Percentiles rank a stretch among this genome's conserved stretches.
Evolutionary conservation across 1,140 invertebrate species (phyloP).

Genomic region (Gonioctena quinquepunctata): DNA sequence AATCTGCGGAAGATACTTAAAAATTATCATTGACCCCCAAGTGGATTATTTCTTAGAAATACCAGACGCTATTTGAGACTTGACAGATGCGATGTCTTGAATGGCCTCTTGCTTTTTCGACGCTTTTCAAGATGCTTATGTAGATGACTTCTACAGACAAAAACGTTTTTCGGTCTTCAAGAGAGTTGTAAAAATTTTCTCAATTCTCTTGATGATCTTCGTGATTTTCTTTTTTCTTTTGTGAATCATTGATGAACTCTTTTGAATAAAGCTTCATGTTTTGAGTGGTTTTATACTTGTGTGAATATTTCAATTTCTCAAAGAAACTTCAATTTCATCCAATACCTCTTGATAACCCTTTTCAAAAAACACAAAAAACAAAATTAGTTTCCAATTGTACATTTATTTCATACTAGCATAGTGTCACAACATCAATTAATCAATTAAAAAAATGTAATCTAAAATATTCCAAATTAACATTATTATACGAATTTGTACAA

Average conservation of each 20-base stretch:
- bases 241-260: constrained; percentile 27
- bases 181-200: constrained; percentile 37
- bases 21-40: not conserved
- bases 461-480: constrained; percentile 23
- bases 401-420: constrained; percentile 10
- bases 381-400: constrained; percentile 42
- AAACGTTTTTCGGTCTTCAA: constrained; percentile 32
- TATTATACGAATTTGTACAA: not conserved
- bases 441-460: not conserved
- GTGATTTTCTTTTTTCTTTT: constrained; percentile 29
- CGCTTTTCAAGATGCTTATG: not conserved
- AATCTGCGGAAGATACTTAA: not conserved
- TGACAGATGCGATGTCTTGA: not conserved
- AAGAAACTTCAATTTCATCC: constrained; percentile 53
- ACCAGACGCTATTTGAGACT: not conserved
- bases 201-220: constrained; percentile 32
- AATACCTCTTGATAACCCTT: constrained; percentile 53
- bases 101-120: not conserved
- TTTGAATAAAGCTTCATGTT: constrained; percentile 18
- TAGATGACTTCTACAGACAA: constrained; percentile 1
- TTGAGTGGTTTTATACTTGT: not conserved
- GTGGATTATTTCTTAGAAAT: not conserved
- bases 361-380: constrained; percentile 51
- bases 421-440: constrained; percentile 20
- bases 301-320: constrained; percentile 20